A percentile compares a stretch with the other conserved stretches of the same genome.
phyloP scores from a whole-genome alignment of 2,113 vertebrate species.

The Piprites chloris region DNA sequence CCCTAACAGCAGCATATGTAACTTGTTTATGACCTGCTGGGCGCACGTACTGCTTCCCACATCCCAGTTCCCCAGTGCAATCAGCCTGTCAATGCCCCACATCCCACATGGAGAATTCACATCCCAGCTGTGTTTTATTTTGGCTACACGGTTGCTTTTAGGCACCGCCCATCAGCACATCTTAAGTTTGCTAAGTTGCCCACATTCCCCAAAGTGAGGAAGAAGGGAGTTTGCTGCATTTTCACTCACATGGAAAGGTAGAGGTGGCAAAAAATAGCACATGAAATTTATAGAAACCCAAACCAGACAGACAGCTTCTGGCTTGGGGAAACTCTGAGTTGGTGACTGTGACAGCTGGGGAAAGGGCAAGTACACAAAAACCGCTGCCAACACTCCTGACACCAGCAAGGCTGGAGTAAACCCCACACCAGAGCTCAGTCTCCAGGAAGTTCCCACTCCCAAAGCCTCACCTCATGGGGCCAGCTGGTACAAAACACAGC shows the following conservation, averaged over 20 bases:
- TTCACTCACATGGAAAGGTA: background rate
- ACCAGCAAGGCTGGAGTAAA: fast-evolving
- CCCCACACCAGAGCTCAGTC: background rate
- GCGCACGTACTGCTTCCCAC: background rate
- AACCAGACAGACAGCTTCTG: background rate
- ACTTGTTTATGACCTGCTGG: background rate
- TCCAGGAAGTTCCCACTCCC: background rate
- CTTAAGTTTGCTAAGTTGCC: background rate
- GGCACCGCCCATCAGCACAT: background rate
- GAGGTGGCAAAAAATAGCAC: background rate
- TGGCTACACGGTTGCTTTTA: background rate
- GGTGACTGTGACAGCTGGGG: background rate
- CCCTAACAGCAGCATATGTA: fast-evolving
- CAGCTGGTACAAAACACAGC: background rate
- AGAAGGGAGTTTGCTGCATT: background rate
- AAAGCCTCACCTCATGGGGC: background rate
- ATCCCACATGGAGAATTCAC: background rate
- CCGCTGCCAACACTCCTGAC: background rate
- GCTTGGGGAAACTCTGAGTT: background rate
- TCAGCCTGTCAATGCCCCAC: background rate
- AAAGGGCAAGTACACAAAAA: background rate
- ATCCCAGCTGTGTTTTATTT: background rate
- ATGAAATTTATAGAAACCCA: background rate
- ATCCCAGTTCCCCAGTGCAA: background rate
- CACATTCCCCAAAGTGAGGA: background rate